Evolutionary conservation across 1,140 invertebrate genomes (phyloP).

Genomic region (Drosophila kanapiae): DNA sequence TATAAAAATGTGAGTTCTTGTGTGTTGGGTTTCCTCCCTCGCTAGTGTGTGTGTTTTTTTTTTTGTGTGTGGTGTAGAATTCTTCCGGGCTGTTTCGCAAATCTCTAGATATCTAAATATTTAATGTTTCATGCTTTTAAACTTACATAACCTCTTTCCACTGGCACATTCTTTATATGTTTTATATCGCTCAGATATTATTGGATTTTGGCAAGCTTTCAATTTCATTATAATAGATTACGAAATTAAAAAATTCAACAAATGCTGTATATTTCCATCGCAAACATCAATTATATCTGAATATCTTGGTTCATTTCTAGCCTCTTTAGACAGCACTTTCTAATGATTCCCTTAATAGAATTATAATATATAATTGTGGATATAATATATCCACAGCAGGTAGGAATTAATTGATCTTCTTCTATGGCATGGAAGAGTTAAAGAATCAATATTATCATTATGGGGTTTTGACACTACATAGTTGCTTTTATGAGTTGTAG

Average conservation of each 20-base stretch:
- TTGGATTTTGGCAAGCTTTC: too few species aligned
- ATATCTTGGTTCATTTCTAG: too few species aligned
- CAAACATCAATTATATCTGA: background rate
- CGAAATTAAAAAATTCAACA: background rate
- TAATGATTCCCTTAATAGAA: too few species aligned
- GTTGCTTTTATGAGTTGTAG: too few species aligned
- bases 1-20: conserved; percentile 67
- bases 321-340: too few species aligned
- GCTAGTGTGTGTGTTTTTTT: conserved; percentile 57
- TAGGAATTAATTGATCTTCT: too few species aligned
- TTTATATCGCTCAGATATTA: background rate
- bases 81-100: conserved; percentile 21
- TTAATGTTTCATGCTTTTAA: background rate
- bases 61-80: conserved; percentile 31
- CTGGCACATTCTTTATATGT: background rate
- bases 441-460: too few species aligned
- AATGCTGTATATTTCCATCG: background rate
- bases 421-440: too few species aligned
- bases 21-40: conserved; percentile 39
- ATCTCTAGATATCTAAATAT: conserved; percentile 6
- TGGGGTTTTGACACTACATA: too few species aligned
- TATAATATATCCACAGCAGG: too few species aligned
- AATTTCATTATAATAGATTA: background rate
- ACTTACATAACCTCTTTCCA: background rate
- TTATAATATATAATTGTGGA: too few species aligned